phyloP scores from a whole-genome alignment of 2,797 vertebrate genomes.

The Acanthurus tractus region DNA sequence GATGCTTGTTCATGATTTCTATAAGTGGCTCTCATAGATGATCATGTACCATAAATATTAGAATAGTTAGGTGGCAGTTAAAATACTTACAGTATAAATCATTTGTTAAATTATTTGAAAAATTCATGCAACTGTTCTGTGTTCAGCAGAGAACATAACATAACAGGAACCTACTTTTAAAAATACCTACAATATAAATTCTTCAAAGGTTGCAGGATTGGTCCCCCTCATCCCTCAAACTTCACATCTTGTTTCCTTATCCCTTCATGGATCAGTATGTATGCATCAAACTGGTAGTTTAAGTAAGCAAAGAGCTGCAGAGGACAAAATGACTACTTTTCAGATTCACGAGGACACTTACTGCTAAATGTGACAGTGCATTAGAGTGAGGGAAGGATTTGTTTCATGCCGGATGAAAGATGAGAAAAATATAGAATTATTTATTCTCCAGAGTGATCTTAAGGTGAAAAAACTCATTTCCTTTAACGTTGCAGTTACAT shows the following conservation, averaged over 20 bases:
- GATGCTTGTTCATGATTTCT: neutral
- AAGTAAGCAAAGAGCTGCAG: conserved; percentile 4
- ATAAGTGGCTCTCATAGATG: neutral
- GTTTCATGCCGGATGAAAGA: conserved; percentile 27
- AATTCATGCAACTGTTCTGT: neutral
- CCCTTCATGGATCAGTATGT: neutral
- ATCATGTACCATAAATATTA: neutral
- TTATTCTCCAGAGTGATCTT: neutral
- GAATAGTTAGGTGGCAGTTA: neutral
- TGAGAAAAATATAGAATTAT: neutral
- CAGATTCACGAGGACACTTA: conserved; percentile 12
- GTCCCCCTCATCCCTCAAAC: neutral
- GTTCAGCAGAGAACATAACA: neutral
- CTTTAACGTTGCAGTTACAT: conserved; percentile 30
- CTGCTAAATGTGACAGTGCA: neutral
- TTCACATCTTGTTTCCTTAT: neutral
- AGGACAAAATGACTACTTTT: neutral
- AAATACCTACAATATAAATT: neutral
- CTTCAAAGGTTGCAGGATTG: no score
- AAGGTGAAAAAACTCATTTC: conserved; percentile 6
- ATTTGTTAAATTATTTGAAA: neutral
- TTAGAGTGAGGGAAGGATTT: conserved; percentile 25
- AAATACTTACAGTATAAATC: neutral
- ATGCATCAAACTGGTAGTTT: neutral
- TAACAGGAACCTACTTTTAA: neutral